Evolutionary conservation across 1,140 invertebrate genomes (phyloP).

Genomic region (Paraescarpia echinospica): DNA sequence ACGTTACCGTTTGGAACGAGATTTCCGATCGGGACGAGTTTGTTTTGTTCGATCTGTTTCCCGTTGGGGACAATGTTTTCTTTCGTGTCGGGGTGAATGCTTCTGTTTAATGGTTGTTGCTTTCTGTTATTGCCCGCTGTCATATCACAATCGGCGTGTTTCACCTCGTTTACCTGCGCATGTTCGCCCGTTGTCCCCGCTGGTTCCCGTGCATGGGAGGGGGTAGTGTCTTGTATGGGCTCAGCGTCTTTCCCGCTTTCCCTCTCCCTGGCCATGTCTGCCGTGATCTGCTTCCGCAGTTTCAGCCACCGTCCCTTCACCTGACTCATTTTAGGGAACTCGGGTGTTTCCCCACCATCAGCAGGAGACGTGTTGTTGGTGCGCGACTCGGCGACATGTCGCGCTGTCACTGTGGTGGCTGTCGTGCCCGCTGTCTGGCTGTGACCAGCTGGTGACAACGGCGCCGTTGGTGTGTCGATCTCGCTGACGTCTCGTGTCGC

Average conservation of each 20-base stretch:
- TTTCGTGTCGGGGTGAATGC: background rate
- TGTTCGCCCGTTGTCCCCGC: background rate
- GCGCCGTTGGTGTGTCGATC: background rate
- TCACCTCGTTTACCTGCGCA: background rate
- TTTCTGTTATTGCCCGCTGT: background rate
- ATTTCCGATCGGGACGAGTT: background rate
- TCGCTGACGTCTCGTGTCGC: background rate
- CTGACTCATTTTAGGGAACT: background rate
- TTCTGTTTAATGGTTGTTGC: background rate
- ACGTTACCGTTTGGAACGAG: background rate
- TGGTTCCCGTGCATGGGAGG: background rate
- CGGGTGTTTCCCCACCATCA: background rate
- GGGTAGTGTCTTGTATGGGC: background rate
- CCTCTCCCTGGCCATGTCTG: background rate
- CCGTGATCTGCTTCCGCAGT: background rate
- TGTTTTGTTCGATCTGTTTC: background rate
- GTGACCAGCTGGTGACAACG: background rate
- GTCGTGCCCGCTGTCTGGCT: background rate
- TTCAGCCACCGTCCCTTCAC: background rate
- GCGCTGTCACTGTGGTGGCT: background rate
- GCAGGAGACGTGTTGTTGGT: background rate
- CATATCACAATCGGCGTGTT: background rate
- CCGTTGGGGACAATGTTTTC: background rate
- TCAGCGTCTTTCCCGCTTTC: background rate
- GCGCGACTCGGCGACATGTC: background rate